Conservation (phyloP, 2,113 vertebrate species). For the Mus musculus region DNA sequence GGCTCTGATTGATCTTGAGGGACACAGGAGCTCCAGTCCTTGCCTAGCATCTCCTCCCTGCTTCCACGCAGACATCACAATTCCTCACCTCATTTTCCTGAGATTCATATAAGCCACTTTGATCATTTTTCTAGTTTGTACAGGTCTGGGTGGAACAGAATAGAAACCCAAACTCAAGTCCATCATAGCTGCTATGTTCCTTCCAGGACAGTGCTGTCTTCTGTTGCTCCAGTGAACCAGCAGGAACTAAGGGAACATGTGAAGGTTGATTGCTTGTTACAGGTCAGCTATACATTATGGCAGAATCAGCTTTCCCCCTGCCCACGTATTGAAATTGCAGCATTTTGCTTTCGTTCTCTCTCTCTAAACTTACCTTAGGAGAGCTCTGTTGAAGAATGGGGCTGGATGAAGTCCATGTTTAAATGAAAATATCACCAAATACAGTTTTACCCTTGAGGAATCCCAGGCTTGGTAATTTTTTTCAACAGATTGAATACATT, state of each 20-base stretch:
- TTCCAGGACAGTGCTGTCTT: background rate
- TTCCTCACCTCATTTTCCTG: background rate
- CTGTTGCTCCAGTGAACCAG: background rate
- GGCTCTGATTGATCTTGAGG: background rate
- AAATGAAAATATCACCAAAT: conserved; percentile 76
- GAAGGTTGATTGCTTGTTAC: background rate
- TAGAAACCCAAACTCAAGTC: background rate
- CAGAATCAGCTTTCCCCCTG: background rate
- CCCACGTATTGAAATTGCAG: background rate
- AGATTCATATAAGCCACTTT: background rate
- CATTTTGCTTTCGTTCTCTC: conserved; percentile 22
- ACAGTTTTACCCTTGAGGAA: conserved; percentile 79
- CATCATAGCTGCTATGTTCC: background rate
- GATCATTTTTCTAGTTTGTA: background rate
- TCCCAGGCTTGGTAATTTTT: conserved; percentile 74
- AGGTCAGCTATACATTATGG: background rate
- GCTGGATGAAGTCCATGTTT: conserved; percentile 71
- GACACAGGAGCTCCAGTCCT: background rate
- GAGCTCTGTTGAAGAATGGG: conserved; percentile 60
- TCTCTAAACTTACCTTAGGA: conserved; percentile 49
- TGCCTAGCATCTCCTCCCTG: background rate
- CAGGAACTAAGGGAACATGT: background rate
- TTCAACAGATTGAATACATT: conserved; percentile 82
- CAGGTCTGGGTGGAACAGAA: background rate
- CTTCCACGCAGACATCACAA: background rate